phyloP scores from a whole-genome alignment of 1,140 invertebrate species.

The Drosophila parabipectinata region DNA sequence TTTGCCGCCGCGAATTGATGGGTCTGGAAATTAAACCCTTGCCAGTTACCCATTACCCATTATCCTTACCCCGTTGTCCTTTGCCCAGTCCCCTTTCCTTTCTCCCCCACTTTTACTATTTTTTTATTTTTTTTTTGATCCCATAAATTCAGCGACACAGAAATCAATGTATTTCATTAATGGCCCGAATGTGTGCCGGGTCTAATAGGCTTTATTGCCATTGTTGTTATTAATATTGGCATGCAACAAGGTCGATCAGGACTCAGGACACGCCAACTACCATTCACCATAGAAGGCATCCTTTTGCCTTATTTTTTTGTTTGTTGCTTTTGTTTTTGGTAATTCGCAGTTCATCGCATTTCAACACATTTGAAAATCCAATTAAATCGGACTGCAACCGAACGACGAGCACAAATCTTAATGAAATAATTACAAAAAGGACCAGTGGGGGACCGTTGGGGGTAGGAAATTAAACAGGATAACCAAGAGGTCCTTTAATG shows the following conservation, averaged over 20 bases:
- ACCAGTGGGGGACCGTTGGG: background rate
- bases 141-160: constrained; percentile 55
- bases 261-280: constrained; percentile 11
- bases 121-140: background rate
- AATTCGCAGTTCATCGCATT: background rate
- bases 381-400: constrained; percentile 24
- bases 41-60: background rate
- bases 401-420: constrained; percentile 15
- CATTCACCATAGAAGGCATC: background rate
- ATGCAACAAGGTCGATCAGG: constrained; percentile 71
- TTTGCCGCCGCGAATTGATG: constrained; percentile 46
- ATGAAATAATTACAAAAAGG: constrained; percentile 39
- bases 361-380: constrained; percentile 33
- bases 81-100: too few species aligned
- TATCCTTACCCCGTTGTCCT: background rate
- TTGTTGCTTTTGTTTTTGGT: background rate
- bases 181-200: constrained; percentile 74
- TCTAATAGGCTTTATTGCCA: constrained; percentile 81
- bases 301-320: too few species aligned
- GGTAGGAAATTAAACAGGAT: background rate
- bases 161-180: constrained; percentile 82
- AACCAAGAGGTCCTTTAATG: background rate
- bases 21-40: constrained; percentile 59
- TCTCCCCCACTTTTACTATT: background rate
- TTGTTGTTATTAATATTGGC: constrained; percentile 81